Conservation (phyloP, 2,888 invertebrate species). For the Scaeva pyrastri region DNA sequence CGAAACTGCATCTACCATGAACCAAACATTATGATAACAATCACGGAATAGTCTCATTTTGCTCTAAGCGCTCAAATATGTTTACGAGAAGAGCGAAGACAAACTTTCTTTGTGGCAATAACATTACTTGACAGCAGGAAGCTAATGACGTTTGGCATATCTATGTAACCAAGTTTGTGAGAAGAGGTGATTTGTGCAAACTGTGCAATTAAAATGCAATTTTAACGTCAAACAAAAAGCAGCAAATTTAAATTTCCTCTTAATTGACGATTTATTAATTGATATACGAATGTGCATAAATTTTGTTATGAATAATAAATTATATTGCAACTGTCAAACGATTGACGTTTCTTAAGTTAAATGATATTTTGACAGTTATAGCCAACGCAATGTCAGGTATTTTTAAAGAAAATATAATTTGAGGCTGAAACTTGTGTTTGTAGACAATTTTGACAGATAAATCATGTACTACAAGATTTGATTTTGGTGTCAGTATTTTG, state of each 20-base stretch:
- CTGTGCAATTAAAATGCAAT: constrained; percentile 65
- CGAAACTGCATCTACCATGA: constrained; percentile 21
- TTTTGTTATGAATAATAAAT: neutral
- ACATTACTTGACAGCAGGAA: constrained; percentile 61
- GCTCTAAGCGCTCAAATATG: constrained; percentile 29
- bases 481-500: no score
- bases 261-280: neutral
- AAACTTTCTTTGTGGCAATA: constrained; percentile 47
- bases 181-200: constrained; percentile 26
- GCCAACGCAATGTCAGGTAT: neutral
- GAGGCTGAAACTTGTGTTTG: no score
- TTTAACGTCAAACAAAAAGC: constrained; percentile 60
- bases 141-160: constrained; percentile 29
- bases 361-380: constrained; percentile 5
- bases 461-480: no score
- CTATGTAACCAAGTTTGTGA: neutral
- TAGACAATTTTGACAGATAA: no score
- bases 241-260: neutral
- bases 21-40: constrained; percentile 45
- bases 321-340: neutral
- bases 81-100: constrained; percentile 33
- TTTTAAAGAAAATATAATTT: no score
- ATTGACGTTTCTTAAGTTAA: neutral
- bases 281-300: no score
- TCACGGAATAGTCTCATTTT: constrained; percentile 51